Evolutionary conservation across 2,888 invertebrate genomes (phyloP).

Genomic region (Euzetes globulus): DNA sequence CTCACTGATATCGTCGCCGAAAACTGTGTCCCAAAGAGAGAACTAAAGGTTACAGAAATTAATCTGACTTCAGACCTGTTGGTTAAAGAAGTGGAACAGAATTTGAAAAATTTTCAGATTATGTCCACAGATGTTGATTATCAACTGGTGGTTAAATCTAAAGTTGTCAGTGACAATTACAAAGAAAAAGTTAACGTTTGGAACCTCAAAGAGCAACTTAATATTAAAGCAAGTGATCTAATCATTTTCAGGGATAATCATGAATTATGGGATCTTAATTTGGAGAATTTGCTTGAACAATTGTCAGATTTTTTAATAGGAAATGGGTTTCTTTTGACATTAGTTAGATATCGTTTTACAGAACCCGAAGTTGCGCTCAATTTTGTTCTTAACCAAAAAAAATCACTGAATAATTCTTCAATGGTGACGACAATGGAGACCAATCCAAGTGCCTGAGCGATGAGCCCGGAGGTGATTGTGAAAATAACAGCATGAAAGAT

Average conservation of each 20-base stretch:
- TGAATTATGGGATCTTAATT: too few relatives aligned
- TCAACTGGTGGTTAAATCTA: constrained; percentile 48
- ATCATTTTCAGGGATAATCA: too few relatives aligned
- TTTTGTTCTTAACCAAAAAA: constrained; percentile 53
- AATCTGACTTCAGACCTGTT: neutral
- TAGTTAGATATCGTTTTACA: neutral
- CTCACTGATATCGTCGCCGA: constrained; percentile 66
- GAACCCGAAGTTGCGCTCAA: constrained; percentile 35
- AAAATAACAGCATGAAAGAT: neutral
- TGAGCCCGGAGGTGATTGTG: neutral
- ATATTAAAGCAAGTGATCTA: too few relatives aligned
- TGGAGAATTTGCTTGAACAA: neutral
- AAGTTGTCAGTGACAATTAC: neutral
- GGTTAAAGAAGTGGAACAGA: neutral
- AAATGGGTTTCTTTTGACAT: neutral
- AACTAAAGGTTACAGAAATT: constrained; percentile 66
- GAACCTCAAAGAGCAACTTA: too few relatives aligned
- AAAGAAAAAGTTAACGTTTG: too few relatives aligned
- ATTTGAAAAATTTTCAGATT: constrained; percentile 32
- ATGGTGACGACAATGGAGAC: neutral
- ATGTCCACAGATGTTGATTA: constrained; percentile 53
- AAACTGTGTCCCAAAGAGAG: constrained; percentile 60
- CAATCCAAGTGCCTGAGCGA: neutral
- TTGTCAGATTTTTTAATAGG: neutral
- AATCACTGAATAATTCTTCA: constrained; percentile 56